phyloP scores from a whole-genome alignment of 2,888 invertebrate species.

The Lycocerus yunnanus region DNA sequence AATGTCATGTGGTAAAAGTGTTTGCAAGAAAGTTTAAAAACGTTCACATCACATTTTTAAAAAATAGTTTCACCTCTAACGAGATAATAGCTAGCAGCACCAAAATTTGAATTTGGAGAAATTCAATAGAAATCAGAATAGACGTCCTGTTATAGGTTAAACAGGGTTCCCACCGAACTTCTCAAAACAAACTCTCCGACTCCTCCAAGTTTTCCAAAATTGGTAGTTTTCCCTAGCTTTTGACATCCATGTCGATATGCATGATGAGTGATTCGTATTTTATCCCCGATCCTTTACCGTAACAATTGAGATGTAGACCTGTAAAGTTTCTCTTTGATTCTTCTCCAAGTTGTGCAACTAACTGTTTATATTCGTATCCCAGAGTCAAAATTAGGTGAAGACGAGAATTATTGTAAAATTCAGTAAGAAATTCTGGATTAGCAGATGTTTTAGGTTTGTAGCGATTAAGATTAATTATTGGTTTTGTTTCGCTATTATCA shows the following conservation, averaged over 20 bases:
- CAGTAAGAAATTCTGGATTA: slow-evolving; percentile 83
- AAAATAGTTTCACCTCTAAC: no score
- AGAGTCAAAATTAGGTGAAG: slow-evolving; percentile 95
- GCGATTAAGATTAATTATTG: background rate
- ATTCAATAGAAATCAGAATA: no score
- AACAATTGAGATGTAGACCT: slow-evolving; percentile 59
- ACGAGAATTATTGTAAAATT: slow-evolving; percentile 93
- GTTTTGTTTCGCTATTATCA: background rate
- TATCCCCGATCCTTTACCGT: background rate
- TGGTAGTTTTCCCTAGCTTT: no score
- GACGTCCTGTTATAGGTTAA: no score
- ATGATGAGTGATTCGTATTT: slow-evolving; percentile 65
- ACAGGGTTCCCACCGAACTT: no score
- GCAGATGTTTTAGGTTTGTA: slow-evolving; percentile 57
- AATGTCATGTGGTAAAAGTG: no score
- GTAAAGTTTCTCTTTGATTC: slow-evolving; percentile 66
- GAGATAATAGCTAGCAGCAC: no score
- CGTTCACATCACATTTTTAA: no score
- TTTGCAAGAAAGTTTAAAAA: no score
- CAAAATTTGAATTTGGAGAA: no score
- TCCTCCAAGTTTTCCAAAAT: no score
- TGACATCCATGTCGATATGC: slow-evolving; percentile 99
- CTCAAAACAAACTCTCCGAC: no score
- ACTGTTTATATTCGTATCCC: slow-evolving; percentile 87
- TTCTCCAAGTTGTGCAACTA: slow-evolving; percentile 76